These are phyloP conservation scores for Mechanitis mazaeus DNA, from an alignment of 2,888 invertebrate genomes.

Conservation along the genomic window DNA sequence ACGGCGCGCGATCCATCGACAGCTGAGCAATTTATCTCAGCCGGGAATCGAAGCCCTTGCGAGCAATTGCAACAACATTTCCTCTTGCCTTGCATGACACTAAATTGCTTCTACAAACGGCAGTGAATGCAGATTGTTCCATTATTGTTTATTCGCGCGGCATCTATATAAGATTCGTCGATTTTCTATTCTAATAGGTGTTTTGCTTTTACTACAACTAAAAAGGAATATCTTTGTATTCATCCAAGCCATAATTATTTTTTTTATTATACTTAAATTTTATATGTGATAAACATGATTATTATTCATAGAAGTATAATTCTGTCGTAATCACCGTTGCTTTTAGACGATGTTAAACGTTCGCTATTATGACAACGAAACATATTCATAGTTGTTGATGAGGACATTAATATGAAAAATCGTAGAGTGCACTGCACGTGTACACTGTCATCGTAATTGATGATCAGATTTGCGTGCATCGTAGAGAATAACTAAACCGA, in stretches of 20 bases:
- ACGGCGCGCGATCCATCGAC: slow-evolving; percentile 62
- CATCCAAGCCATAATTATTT: not conserved
- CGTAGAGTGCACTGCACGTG: slow-evolving; percentile 42
- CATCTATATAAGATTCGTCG: slow-evolving; percentile 21
- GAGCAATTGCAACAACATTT: slow-evolving; percentile 58
- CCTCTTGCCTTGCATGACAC: slow-evolving; percentile 62
- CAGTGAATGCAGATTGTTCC: slow-evolving; percentile 64
- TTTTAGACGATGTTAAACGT: not conserved
- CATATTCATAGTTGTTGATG: slow-evolving; percentile 18
- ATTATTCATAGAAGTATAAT: no score
- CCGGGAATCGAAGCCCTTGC: slow-evolving; percentile 55
- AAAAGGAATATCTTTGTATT: not conserved
- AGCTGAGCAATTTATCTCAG: slow-evolving; percentile 60
- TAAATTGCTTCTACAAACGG: slow-evolving; percentile 67
- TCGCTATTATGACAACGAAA: slow-evolving; percentile 17
- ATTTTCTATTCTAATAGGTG: slow-evolving; percentile 11
- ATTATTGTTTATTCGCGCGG: slow-evolving; percentile 49
- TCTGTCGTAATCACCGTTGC: not conserved
- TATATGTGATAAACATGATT: no score
- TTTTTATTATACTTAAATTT: no score
- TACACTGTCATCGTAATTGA: slow-evolving; percentile 59
- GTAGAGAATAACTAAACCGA: slow-evolving; percentile 63
- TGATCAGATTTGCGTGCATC: slow-evolving; percentile 56
- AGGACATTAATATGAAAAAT: slow-evolving; percentile 31
- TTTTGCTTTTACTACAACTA: not conserved